Evolutionary conservation across 2,113 vertebrate genomes (phyloP), one percentile per base, ranked within the genome.

Genomic region (Sceloporus tristichus): DNA sequence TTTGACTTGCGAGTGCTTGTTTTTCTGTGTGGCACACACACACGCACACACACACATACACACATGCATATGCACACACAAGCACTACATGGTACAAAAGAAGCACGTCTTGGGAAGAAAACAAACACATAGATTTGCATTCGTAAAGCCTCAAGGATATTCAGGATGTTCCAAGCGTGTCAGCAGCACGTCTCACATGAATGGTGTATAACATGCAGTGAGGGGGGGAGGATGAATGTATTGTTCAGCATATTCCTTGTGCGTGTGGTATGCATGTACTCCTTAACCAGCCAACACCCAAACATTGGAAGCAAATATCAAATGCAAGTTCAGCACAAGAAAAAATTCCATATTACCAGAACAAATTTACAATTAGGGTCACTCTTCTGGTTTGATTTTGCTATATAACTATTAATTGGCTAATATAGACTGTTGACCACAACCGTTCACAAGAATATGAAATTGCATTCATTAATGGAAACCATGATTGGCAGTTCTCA

Each of bases 141-240:
- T 74, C 53, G 76, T 38, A 84, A 70, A 86, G 87, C 76, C 84
- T 83, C 79, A 77, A 86, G 86, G 56, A 19, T 84, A 93, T 42
- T 21, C 90, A 79, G 79, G 87, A 93, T 92, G 94, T 94, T 94
- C 93, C 91, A 90, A 7, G 90, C 88, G 14, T 40, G 91, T 89
- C 92, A 0, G 92, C 95, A 93, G 92, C 95, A 94, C 95, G 95
- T 94, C 94, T 82, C 88, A 2, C 95, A 87, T 53, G 93, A 89
- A 79, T 77, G 1, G 66, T 65, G 68, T 74, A 87, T 65, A 89
- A 90, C 93, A 87, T 89, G 70, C 42, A 21, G 88, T 23, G 73
- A 76, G 56, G 59, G 59, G 83, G 88, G 11, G 79, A 40, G 56
- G 65, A 92, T 91, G 87, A 92, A 89, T 87, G 90, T 91, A 89